These are phyloP conservation scores for Neria commutata DNA, from an alignment of 2,888 invertebrate genomes.

Conservation along the genomic window DNA sequence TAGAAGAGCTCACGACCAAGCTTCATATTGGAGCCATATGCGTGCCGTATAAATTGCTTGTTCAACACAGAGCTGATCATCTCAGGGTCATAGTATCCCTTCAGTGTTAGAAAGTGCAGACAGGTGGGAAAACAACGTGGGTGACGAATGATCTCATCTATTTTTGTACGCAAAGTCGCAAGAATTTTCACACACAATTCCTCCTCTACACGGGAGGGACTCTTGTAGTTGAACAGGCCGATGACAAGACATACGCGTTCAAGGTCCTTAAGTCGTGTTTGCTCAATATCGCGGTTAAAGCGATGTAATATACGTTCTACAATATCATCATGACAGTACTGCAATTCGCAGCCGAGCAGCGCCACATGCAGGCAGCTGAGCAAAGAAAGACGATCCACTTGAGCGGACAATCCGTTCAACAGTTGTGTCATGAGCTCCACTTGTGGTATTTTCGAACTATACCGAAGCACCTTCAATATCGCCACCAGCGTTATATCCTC, in stretches of 20 bases:
- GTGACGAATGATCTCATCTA: slow-evolving; percentile 66
- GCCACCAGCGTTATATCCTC: slow-evolving; percentile 72
- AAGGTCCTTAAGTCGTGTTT: slow-evolving; percentile 73
- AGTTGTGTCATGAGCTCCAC: slow-evolving; percentile 63
- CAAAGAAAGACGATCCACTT: slow-evolving; percentile 68
- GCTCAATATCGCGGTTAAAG: slow-evolving; percentile 63
- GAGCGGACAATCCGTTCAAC: slow-evolving; percentile 64
- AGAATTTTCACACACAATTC: slow-evolving; percentile 63
- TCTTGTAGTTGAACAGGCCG: slow-evolving; percentile 68
- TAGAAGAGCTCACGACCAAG: slow-evolving; percentile 68
- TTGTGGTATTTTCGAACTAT: slow-evolving; percentile 64
- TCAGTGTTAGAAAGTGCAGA: slow-evolving; percentile 67
- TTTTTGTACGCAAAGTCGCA: slow-evolving; percentile 65
- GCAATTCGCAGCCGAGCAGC: slow-evolving; percentile 67
- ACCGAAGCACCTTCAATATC: slow-evolving; percentile 67
- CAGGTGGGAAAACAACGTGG: slow-evolving; percentile 69
- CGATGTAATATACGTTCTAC: slow-evolving; percentile 65
- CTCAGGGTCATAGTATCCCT: slow-evolving; percentile 67
- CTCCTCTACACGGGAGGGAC: slow-evolving; percentile 62
- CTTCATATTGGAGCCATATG: slow-evolving; percentile 64
- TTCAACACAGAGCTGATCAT: slow-evolving; percentile 66
- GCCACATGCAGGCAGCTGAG: slow-evolving; percentile 72
- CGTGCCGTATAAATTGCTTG: slow-evolving; percentile 65
- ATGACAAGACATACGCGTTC: slow-evolving; percentile 72
- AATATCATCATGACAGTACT: slow-evolving; percentile 62